Percentiles rank a stretch among this genome's conserved stretches.
Conservation (phyloP, 2,888 invertebrate genomes). For the Smittia sp. region DNA sequence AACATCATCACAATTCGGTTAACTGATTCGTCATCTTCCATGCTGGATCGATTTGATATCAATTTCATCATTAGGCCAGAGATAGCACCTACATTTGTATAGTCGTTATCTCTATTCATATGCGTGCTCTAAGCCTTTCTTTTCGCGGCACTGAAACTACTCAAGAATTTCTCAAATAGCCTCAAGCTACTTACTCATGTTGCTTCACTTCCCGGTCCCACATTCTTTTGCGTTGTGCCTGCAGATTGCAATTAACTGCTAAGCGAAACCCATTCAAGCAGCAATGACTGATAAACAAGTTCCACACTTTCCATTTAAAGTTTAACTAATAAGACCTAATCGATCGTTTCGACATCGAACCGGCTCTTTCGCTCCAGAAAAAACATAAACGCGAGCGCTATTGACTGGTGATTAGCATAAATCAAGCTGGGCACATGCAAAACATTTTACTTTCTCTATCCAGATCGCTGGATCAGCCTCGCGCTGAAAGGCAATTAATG, state of each 20-base stretch:
- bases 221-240: neutral
- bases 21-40: no score
- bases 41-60: no score
- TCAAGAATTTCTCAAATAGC: no score
- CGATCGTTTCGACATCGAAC: neutral
- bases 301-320: neutral
- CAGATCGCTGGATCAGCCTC: neutral
- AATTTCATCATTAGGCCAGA: no score
- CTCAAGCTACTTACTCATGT: no score
- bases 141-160: no score
- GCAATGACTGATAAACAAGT: neutral
- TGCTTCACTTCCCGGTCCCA: no score
- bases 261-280: neutral
- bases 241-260: neutral
- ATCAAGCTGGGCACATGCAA: neutral
- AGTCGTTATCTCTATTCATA: no score
- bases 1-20: no score
- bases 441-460: slow-evolving; percentile 5
- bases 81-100: no score
- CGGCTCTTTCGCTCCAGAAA: slow-evolving; percentile 12
- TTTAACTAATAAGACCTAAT: neutral
- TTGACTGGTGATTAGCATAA: slow-evolving; percentile 1
- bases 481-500: no score
- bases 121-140: no score
- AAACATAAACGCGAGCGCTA: neutral